phyloP scores from a whole-genome alignment of 2,888 invertebrate genomes.

The Sminthurides aquaticus region DNA sequence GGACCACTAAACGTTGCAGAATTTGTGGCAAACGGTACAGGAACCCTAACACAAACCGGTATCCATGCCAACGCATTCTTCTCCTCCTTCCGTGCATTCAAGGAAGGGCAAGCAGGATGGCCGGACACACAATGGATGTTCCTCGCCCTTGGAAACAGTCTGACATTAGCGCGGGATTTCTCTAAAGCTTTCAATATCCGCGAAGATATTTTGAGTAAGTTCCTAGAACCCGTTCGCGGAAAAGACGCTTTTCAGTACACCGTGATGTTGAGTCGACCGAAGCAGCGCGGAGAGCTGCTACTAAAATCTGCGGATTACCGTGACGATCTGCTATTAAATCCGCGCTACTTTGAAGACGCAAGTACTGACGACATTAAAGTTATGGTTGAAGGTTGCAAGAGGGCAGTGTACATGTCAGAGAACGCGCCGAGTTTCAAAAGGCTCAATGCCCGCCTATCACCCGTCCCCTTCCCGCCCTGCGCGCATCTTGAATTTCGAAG shows the following conservation, averaged over 20 bases:
- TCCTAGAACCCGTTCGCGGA: conserved; percentile 37
- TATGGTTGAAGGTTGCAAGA: conserved; percentile 37
- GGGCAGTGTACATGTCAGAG: conserved; percentile 39
- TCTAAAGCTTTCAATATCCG: conserved; percentile 40
- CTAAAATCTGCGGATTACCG: conserved; percentile 29
- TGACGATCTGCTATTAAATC: conserved; percentile 37
- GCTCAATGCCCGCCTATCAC: conserved; percentile 28
- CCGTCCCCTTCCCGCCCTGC: conserved; percentile 34
- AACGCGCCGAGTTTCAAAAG: conserved; percentile 37
- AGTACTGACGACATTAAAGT: conserved; percentile 32
- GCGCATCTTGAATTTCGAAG: conserved; percentile 29
- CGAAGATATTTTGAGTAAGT: conserved; percentile 38
- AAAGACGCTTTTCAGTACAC: conserved; percentile 40
- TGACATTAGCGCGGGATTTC: conserved; percentile 26
- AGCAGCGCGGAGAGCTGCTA: conserved; percentile 30
- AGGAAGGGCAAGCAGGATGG: conserved; percentile 36
- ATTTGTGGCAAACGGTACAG: conserved; percentile 39
- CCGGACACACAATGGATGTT: conserved; percentile 42
- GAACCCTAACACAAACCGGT: conserved; percentile 32
- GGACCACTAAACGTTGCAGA: conserved; percentile 25
- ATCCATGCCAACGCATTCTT: conserved; percentile 40
- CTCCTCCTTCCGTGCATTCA: conserved; percentile 33
- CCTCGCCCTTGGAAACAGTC: conserved; percentile 34
- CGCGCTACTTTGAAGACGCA: conserved; percentile 38
- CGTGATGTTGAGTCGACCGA: conserved; percentile 41